Evolutionary conservation across 2,113 vertebrate species (phyloP), one percentile per base, ranked within the genome.

Genomic region (Otus sunia): DNA sequence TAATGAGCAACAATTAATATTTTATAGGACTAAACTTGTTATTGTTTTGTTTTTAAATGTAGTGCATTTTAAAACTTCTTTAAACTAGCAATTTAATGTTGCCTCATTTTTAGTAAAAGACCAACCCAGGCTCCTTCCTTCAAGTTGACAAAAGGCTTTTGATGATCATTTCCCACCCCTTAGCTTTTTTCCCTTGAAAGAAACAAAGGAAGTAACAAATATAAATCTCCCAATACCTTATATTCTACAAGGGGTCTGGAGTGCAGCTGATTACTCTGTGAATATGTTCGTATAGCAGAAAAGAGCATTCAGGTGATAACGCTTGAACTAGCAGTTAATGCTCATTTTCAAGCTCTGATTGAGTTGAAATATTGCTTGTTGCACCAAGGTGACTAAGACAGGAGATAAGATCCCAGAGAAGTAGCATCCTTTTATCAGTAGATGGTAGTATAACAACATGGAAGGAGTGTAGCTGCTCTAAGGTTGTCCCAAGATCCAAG

Each of bases 371-470:
- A 45, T 53, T 89, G 95, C 89, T 96, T 67, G 56, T 74, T 69
- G 81, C 94, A 84, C 39, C 55, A 66, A 67, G 85, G 77, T 93
- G 91, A 69, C 25, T 32, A 71, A 62, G n/a, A 22, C 29, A 43
- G 86, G 64, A 47, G 91, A 80, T 18, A 59, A 52, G 62, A 88
- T 88, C 58, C 81, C 11, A 63, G 94, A 64, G 98, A 98, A 98
- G 69, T 98, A 97, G 88, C 98, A 96, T 95, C 86, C 67, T 97
- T 95, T 93, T 88, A 97, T 95, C 98, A 98, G 98, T 98, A 98
- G 98, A 96, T 98, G 98, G 98, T 97, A 97, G 98, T 98, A 98
- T 97, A 98, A 97, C 91, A 83, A 90, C 97, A 36, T 52, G 63
- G 87, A 98, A 98, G 86, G 83, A 94, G 37, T 0, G n/a, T 3